A percentile compares a stretch with the other conserved stretches of the same genome.
These are phyloP conservation scores for Bombylius discolor DNA, from an alignment of 2,888 invertebrate genomes.

Conservation along the genomic window DNA sequence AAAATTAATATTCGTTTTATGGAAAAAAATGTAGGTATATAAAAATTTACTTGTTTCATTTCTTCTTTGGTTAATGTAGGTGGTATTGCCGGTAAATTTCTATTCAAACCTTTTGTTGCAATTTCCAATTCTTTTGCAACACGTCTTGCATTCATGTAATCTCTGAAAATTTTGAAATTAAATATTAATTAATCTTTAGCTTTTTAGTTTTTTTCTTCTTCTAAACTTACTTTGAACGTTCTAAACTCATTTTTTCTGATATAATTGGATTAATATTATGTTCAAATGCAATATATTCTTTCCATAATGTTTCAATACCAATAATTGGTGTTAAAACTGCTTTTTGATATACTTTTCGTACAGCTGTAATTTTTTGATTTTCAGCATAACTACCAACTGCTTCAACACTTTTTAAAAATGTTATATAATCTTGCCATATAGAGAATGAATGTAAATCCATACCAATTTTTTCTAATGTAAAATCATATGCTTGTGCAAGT, in stretches of 20 bases:
- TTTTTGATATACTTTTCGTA: conserved; percentile 91
- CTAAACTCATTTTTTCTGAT: conserved; percentile 96
- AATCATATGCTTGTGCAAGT: conserved; percentile 99
- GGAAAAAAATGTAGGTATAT: conserved; percentile 23
- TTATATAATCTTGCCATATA: conserved; percentile 97
- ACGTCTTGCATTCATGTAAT: conserved; percentile 93
- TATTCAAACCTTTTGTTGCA: conserved; percentile 85
- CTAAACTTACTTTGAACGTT: conserved; percentile 50
- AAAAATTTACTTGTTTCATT: conserved; percentile 62
- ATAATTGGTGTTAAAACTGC: conserved; percentile 94
- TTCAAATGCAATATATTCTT: conserved; percentile 95
- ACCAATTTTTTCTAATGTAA: conserved; percentile 96
- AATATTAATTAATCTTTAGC: neutral
- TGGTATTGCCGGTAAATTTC: conserved; percentile 94
- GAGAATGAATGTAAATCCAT: conserved; percentile 94
- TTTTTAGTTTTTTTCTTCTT: neutral
- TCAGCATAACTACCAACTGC: conserved; percentile 98
- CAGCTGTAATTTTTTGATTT: conserved; percentile 97
- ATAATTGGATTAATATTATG: conserved; percentile 65
- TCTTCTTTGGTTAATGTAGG: conserved; percentile 83
- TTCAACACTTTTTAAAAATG: conserved; percentile 89
- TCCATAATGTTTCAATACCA: conserved; percentile 93
- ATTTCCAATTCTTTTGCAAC: conserved; percentile 95
- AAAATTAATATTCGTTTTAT: neutral
- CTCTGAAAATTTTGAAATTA: conserved; percentile 40